A percentile compares a stretch with the other conserved stretches of the same genome.
phyloP scores from a whole-genome alignment of 2,797 vertebrate genomes.

The Enteromius argenteus region DNA sequence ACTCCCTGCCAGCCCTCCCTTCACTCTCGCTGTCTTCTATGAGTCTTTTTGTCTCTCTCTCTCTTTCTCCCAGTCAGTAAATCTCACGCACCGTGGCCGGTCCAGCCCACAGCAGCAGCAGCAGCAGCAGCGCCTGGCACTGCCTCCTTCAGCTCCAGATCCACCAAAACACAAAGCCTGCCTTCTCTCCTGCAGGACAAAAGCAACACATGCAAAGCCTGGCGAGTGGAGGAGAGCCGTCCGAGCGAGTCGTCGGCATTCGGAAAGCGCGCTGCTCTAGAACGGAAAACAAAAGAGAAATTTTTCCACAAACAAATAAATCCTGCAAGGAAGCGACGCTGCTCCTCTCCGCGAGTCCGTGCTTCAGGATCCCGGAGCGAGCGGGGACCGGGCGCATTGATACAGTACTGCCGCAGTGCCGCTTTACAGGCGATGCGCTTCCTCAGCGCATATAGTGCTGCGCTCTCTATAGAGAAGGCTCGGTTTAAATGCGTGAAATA shows the following conservation, averaged over 20 bases:
- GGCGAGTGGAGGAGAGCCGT: constrained; percentile 74
- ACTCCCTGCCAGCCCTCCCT: constrained; percentile 67
- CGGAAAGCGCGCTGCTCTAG: constrained; percentile 65
- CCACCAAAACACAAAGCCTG: constrained; percentile 81
- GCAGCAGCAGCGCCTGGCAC: constrained; percentile 74
- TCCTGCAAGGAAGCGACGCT: constrained; percentile 75
- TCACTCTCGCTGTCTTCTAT: constrained; percentile 71
- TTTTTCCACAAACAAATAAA: constrained; percentile 77
- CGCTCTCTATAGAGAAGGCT: constrained; percentile 41
- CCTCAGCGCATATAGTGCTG: constrained; percentile 83
- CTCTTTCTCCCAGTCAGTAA: constrained; percentile 77
- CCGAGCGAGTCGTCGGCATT: constrained; percentile 80
- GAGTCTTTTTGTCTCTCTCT: constrained; percentile 72
- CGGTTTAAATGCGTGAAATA: background rate
- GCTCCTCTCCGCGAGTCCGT: constrained; percentile 74
- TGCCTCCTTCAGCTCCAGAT: constrained; percentile 78
- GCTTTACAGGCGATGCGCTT: constrained; percentile 82
- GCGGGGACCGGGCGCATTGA: constrained; percentile 82
- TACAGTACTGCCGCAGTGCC: constrained; percentile 85
- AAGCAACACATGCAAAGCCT: constrained; percentile 86
- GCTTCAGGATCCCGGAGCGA: constrained; percentile 82
- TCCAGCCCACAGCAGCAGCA: constrained; percentile 72
- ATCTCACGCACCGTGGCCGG: constrained; percentile 78
- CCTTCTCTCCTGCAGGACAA: constrained; percentile 79
- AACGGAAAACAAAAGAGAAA: constrained; percentile 69